These are phyloP conservation scores for Coenonympha glycerion DNA, from an alignment of 2,888 invertebrate species.

Conservation along the genomic window DNA sequence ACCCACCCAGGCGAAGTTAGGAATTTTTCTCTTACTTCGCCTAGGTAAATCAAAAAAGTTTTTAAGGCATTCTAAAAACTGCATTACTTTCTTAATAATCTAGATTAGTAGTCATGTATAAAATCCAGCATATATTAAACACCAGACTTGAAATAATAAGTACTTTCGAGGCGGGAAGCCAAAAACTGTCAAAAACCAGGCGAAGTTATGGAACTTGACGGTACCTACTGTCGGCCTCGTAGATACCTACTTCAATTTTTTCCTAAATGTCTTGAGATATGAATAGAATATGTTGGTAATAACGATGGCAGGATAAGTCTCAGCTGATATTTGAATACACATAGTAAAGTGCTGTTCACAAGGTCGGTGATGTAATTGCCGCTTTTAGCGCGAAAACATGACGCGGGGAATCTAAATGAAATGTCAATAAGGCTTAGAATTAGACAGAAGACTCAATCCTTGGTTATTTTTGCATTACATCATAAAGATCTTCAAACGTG, in stretches of 20 bases:
- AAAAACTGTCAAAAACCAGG: too few relatives aligned
- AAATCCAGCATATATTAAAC: too few relatives aligned
- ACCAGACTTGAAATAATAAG: too few relatives aligned
- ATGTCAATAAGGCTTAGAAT: constrained; percentile 29
- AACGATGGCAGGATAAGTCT: constrained; percentile 37
- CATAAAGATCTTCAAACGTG: constrained; percentile 30
- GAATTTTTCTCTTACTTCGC: too few relatives aligned
- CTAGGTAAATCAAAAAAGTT: too few relatives aligned
- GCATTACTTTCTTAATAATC: too few relatives aligned
- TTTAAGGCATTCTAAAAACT: too few relatives aligned
- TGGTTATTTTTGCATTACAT: constrained; percentile 61
- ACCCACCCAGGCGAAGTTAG: too few relatives aligned
- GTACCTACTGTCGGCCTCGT: background rate
- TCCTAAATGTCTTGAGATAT: background rate
- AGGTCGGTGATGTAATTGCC: constrained; percentile 74
- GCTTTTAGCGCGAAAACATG: constrained; percentile 60
- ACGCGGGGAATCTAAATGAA: constrained; percentile 36
- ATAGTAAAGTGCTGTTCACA: constrained; percentile 49
- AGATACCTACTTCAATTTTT: background rate
- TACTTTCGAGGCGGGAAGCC: too few relatives aligned
- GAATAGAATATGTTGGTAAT: constrained; percentile 10
- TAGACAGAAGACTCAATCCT: constrained; percentile 36
- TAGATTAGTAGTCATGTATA: too few relatives aligned
- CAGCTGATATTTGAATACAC: constrained; percentile 54
- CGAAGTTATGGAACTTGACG: too few relatives aligned